Evolutionary conservation across 2,888 invertebrate genomes (phyloP), one percentile per base, ranked within the genome.

Genomic region (Perdita meconis): DNA sequence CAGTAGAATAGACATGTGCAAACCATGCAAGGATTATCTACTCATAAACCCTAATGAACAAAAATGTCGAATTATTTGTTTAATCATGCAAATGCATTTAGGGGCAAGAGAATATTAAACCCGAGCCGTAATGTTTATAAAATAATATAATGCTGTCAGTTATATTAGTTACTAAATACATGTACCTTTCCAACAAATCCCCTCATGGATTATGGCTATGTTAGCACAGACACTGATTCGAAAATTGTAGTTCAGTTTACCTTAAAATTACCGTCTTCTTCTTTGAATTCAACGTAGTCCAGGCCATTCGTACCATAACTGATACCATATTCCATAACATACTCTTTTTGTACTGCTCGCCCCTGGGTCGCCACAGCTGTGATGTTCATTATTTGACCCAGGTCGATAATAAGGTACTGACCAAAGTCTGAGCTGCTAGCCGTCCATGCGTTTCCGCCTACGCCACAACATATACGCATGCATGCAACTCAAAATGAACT

Each of bases 391-490:
- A 97, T 95, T 88, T 95, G 94, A 76, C 97, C 97, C 93, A 99
- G 94, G 93, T 99, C 98, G 91, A 99, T 95, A 83, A 96, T 96
- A 87, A 99, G 94, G 93, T 96, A 96, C 93, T 99, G 99, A 92
- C 96, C 96, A 93, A 97, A 97, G 94, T 99, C 98, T 91, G 96
- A 97, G 93, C 95, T 96, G 90, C 95, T 95, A 67, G 98, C 97
- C 83, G 97, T 97, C 98, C 98, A 98, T 90, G 97, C 97, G 94
- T 96, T 97, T 92, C 95, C 95, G 95, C 96, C 97, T 97, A 95
- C 89, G 92, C 89, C 90, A 89, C 88, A 91, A 88, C 85, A 89
- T 87, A 82, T 90, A 90, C 89, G 86, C 90, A 90, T 91, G 90
- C 90, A 92, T 87, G 89, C 89, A 89, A 90, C 90, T 89, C 87